Evolutionary conservation across 1,140 invertebrate species (phyloP).

Genomic region (Choristoneura fumiferana): DNA sequence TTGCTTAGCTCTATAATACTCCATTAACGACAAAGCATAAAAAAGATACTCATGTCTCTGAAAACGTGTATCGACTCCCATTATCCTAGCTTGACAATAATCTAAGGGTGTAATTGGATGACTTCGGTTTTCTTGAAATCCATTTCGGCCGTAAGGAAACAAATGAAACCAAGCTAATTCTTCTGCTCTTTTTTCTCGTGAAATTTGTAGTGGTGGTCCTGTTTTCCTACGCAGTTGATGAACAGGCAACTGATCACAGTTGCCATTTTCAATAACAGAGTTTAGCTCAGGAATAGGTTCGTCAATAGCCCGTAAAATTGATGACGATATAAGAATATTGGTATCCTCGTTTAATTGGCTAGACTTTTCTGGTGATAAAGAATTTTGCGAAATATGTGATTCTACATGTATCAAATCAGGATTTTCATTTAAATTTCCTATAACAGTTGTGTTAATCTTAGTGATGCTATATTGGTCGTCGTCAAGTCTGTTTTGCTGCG

Average conservation of each 20-base stretch:
- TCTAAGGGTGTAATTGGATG: constrained; percentile 19
- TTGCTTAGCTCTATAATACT: constrained; percentile 10
- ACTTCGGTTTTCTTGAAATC: background rate
- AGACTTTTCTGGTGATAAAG: background rate
- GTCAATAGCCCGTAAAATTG: constrained; percentile 7
- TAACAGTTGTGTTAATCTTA: no score
- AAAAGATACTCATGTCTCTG: constrained; percentile 11
- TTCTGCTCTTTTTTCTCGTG: constrained; percentile 4
- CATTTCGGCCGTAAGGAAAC: constrained; percentile 18
- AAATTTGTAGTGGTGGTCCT: constrained; percentile 11
- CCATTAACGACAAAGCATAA: constrained; percentile 10
- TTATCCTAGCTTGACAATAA: constrained; percentile 14
- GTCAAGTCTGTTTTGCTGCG: no score
- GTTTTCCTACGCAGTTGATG: constrained; percentile 17
- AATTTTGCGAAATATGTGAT: no score
- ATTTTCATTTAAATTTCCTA: no score
- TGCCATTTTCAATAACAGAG: constrained; percentile 1
- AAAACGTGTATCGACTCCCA: constrained; percentile 1
- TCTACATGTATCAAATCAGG: no score
- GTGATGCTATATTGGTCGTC: no score
- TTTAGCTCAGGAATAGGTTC: constrained; percentile 14
- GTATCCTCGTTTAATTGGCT: constrained; percentile 7
- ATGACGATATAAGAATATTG: constrained; percentile 18
- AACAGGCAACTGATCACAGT: no score
- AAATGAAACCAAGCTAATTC: constrained; percentile 16